Conservation (phyloP, 2,113 vertebrate species). For the Silurus meridionalis region DNA sequence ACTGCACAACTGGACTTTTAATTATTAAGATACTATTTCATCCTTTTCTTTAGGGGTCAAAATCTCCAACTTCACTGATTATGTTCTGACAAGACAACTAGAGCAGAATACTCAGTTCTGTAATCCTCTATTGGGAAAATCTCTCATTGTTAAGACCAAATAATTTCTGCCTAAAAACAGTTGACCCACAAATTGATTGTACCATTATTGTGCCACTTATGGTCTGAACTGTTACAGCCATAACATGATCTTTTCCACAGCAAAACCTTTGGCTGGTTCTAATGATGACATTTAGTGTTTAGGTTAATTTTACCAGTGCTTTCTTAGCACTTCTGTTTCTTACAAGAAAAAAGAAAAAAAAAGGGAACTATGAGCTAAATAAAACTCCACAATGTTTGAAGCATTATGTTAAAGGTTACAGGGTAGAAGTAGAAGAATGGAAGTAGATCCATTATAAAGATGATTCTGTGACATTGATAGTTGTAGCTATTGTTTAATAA, state of each 20-base stretch:
- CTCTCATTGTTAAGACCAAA: background rate
- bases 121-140: background rate
- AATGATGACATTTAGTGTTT: background rate
- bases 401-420: no score
- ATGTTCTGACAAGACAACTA: background rate
- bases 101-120: background rate
- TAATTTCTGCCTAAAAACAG: background rate
- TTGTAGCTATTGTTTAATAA: no score
- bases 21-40: background rate
- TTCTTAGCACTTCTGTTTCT: no score
- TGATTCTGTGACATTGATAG: no score
- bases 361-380: no score
- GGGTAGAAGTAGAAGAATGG: no score
- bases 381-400: no score
- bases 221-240: background rate
- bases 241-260: background rate
- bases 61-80: background rate
- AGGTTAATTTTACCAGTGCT: background rate
- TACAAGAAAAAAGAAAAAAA: no score
- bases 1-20: background rate
- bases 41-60: background rate
- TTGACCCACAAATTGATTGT: background rate
- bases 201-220: background rate
- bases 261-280: background rate
- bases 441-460: no score